Percentiles rank a stretch among this genome's conserved stretches.
These are phyloP conservation scores for Palythoa grandis DNA, from an alignment of 92 coral and sea anemone genomes.

Conservation along the genomic window DNA sequence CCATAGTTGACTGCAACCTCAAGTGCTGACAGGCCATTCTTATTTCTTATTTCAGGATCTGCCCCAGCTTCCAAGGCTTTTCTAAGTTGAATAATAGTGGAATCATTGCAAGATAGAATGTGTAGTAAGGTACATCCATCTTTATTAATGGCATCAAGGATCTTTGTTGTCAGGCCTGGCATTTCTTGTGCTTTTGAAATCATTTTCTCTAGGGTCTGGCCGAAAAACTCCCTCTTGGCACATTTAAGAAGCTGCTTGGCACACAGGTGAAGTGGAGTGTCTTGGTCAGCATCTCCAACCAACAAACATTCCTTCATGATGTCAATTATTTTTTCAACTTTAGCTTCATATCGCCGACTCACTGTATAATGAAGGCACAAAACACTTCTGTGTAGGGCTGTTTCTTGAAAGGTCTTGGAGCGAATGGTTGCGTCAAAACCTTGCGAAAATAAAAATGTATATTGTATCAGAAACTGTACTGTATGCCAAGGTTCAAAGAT, in stretches of 20 bases:
- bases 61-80: slow-evolving; percentile 68
- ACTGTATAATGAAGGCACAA: slow-evolving; percentile 54
- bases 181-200: slow-evolving; percentile 56
- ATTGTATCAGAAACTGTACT: too few species aligned
- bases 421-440: slow-evolving; percentile 78
- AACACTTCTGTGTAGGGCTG: slow-evolving; percentile 80
- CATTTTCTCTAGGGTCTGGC: slow-evolving; percentile 59
- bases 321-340: slow-evolving; percentile 51
- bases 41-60: slow-evolving; percentile 55
- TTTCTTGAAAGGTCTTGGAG: slow-evolving; percentile 61
- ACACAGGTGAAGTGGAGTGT: slow-evolving; percentile 83
- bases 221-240: slow-evolving; percentile 49
- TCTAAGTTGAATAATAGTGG: slow-evolving; percentile 55
- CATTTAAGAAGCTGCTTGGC: slow-evolving; percentile 66
- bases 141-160: slow-evolving; percentile 59
- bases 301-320: slow-evolving; percentile 67
- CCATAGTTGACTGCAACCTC: slow-evolving; percentile 70
- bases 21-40: slow-evolving; percentile 55
- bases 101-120: slow-evolving; percentile 70
- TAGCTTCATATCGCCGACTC: slow-evolving; percentile 23
- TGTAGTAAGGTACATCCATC: slow-evolving; percentile 75
- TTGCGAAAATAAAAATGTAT: neutral
- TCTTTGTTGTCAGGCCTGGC: slow-evolving; percentile 41
- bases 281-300: slow-evolving; percentile 63
- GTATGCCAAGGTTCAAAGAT: too few species aligned